Conservation (phyloP, 1,140 invertebrate genomes). For the Anastrepha ludens region DNA sequence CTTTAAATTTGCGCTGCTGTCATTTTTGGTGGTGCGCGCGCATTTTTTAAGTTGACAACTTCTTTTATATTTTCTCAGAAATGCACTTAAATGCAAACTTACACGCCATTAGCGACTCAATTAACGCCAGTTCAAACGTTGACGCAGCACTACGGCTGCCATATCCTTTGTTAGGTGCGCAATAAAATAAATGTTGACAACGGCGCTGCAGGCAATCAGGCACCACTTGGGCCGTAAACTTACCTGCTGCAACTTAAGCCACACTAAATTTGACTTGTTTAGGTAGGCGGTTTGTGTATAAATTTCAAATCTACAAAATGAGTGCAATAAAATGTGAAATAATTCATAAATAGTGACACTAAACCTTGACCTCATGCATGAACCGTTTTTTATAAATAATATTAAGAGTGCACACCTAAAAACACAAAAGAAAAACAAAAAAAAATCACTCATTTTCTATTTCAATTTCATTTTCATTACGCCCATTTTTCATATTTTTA, state of each 20-base stretch:
- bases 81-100: conserved; percentile 14
- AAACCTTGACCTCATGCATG: background rate
- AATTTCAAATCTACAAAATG: background rate
- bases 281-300: too few relatives aligned
- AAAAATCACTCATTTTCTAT: background rate
- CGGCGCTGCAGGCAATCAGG: background rate
- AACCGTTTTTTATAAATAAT: background rate
- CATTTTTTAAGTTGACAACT: conserved; percentile 47
- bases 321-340: background rate
- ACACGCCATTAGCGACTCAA: conserved; percentile 17
- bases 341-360: background rate
- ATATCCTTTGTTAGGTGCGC: background rate
- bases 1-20: conserved; percentile 32
- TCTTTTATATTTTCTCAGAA: conserved; percentile 23
- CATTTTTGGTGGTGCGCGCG: background rate
- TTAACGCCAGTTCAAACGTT: background rate
- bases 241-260: background rate
- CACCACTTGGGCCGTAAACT: background rate
- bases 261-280: background rate
- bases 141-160: background rate
- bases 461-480: conserved; percentile 10
- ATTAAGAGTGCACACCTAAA: too few relatives aligned
- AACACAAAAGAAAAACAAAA: too few relatives aligned
- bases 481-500: background rate
- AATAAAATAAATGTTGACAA: conserved; percentile 26